Conservation (phyloP, 23 tunicate genomes). For the Ciona savignyi region DNA sequence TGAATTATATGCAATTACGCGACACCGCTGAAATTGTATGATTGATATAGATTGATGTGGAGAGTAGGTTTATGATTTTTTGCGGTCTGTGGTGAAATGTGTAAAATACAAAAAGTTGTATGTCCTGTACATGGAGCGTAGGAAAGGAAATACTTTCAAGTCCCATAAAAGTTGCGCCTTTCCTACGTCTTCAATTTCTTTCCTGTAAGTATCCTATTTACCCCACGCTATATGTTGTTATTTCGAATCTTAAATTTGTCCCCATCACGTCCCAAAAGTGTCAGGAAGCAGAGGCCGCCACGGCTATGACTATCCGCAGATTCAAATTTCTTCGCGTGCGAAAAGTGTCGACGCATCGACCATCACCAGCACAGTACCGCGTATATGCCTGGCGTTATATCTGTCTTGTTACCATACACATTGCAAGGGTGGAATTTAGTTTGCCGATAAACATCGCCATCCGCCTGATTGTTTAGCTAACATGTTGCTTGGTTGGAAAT, state of each 20-base stretch:
- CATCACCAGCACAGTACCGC: neutral
- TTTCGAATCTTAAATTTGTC: neutral
- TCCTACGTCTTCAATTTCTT: conserved; percentile 7
- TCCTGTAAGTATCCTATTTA: conserved; percentile 7
- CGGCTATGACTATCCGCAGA: conserved; percentile 22
- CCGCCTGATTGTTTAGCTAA: neutral
- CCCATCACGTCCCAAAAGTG: neutral
- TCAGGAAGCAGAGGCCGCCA: conserved; percentile 41
- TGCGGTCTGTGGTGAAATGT: too few species aligned
- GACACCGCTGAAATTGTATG: too few species aligned
- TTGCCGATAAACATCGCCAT: neutral
- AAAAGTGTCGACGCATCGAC: conserved; percentile 2
- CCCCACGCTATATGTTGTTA: neutral
- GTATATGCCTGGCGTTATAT: too few species aligned
- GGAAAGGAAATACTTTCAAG: neutral
- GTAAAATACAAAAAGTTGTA: too few species aligned
- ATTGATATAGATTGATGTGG: too few species aligned
- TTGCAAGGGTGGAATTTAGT: neutral
- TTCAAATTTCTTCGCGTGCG: conserved; percentile 24
- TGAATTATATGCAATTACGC: too few species aligned
- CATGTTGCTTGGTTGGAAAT: too few species aligned
- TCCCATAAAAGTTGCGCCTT: neutral
- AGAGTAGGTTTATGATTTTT: too few species aligned
- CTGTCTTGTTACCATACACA: too few species aligned
- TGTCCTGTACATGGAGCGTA: neutral